Base-by-base conservation (phyloP, 2,797 vertebrate species). In the Typhlichthys eigenmanni region DNA sequence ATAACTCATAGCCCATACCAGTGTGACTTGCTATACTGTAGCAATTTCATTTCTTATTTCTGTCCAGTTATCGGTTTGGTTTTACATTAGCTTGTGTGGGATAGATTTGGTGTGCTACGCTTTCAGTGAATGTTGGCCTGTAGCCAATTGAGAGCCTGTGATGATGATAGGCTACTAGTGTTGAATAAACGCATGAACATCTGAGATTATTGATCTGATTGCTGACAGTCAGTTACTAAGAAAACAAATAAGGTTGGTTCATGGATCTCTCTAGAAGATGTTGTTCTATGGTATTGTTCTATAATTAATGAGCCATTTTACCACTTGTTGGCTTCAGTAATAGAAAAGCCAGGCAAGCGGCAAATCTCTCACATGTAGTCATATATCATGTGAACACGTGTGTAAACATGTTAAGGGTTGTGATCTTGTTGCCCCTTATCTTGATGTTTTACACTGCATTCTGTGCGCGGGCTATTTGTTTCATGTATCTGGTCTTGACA, bases 1-100 rank as follows among this genome's bases (percentile, higher is more conserved):
- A 90, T 89, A 87, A 90, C 83, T 80, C 69, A 83, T 69, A 76
- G 70, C 68, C 76, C 68, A n/a, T 70, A 65, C 66, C 75, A 63
- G 72, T 71, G 71, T 55, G 55, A 66, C 14, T 17, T 29, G 24
- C 16, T 71, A 72, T 78, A 85, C 75, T 60, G 81, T 24, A 24
- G 24, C 24, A 29, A 29, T 29, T 29, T 29, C 4, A 10, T 43
- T 43, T 6, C 9, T 7, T 43, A 43, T 43, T 43, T 43, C 38
- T 43, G 38, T 43, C 38, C 38, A 43, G 7, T 9, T 43, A 43
- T 43, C 7, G 38, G 38, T 43, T 43, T 8, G 38, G 38, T 43
- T 43, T 43, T 43, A 43, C 7, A 29, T 4, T 29, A 29, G 24
- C 24, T 29, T 29, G 24, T 29, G 24, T 29, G 24, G 24, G 24